Conservation (phyloP, 2,888 invertebrate species). For the Macrosoma leucophasiata region DNA sequence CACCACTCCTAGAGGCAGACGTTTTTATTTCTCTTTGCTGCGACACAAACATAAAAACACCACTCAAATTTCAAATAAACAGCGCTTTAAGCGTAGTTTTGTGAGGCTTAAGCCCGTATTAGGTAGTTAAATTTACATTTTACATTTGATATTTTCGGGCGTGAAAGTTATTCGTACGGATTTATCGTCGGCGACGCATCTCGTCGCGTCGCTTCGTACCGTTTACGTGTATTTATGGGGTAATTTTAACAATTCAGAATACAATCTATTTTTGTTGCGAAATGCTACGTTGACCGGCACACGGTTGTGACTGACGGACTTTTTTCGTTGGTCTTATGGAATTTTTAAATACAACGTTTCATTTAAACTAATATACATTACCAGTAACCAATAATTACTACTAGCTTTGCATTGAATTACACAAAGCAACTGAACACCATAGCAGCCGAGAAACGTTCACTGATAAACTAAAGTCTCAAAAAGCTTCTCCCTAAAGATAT, state of each 20-base stretch:
- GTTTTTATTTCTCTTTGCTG: conserved; percentile 63
- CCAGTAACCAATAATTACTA: no score
- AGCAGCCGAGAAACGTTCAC: no score
- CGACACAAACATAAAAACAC: conserved; percentile 67
- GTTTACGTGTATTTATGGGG: conserved; percentile 64
- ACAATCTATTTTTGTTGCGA: conserved; percentile 53
- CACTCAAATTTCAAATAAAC: conserved; percentile 67
- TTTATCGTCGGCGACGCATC: conserved; percentile 53
- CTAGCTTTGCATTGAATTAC: no score
- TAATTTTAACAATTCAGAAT: conserved; percentile 57
- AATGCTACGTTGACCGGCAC: no score
- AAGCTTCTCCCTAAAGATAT: no score
- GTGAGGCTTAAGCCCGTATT: conserved; percentile 61
- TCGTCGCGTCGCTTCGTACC: conserved; percentile 57
- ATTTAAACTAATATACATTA: no score
- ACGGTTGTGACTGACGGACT: no score
- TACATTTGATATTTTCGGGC: conserved; percentile 70
- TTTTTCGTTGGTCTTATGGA: no score
- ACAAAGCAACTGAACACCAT: no score
- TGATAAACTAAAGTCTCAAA: no score
- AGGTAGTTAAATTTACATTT: conserved; percentile 74
- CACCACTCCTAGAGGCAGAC: conserved; percentile 47
- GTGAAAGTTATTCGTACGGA: conserved; percentile 64
- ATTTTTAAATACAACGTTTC: no score
- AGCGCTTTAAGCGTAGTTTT: conserved; percentile 59